A percentile compares a stretch with the other conserved stretches of the same genome.
phyloP scores from a whole-genome alignment of 2,888 invertebrate species.

The Nysson spinosus region DNA sequence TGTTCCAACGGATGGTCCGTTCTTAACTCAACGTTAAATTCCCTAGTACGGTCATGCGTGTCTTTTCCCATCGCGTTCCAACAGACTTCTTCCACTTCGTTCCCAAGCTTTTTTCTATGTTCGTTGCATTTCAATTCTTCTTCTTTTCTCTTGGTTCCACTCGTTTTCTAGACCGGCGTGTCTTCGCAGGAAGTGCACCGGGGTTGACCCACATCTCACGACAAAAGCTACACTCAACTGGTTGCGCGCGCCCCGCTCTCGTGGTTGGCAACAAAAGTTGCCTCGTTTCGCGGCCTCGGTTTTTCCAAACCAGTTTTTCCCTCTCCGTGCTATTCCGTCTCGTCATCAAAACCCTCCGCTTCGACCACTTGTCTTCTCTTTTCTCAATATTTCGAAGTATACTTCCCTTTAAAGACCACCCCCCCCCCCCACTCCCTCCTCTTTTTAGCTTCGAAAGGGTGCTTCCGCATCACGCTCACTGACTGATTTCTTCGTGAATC shows the following conservation, averaged over 20 bases:
- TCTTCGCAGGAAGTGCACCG: constrained; percentile 63
- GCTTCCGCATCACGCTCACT: constrained; percentile 16
- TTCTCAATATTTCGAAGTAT: constrained; percentile 39
- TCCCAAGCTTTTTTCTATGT: constrained; percentile 2
- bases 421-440: constrained; percentile 29
- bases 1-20: constrained; percentile 20
- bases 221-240: constrained; percentile 67
- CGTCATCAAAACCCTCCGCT: too few species aligned
- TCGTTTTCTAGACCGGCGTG: constrained; percentile 36
- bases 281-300: constrained; percentile 42
- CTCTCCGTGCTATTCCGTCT: background rate
- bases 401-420: too few species aligned
- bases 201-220: constrained; percentile 65
- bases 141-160: constrained; percentile 28
- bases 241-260: constrained; percentile 47
- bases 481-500: constrained; percentile 36
- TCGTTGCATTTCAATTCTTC: constrained; percentile 10
- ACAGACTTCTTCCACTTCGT: constrained; percentile 13
- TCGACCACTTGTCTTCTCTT: constrained; percentile 1
- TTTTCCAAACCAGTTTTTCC: constrained; percentile 28
- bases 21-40: constrained; percentile 55
- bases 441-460: background rate
- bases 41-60: constrained; percentile 1
- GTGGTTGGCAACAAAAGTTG: constrained; percentile 42
- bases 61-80: constrained; percentile 10